Conservation (phyloP, 2,113 vertebrate species). For the Crocuta crocuta region DNA sequence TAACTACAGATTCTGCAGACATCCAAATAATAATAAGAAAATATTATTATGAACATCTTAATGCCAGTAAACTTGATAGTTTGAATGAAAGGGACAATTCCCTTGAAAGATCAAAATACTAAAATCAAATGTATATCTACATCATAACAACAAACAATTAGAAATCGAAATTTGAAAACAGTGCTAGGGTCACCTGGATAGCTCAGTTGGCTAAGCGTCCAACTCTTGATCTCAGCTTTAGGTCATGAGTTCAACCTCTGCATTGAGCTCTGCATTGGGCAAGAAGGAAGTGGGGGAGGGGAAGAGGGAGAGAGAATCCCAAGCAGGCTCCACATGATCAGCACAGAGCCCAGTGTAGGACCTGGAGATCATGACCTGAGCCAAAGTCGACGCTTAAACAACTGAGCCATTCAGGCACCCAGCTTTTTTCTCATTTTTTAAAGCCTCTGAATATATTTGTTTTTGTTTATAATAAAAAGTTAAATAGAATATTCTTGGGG, state of each 20-base stretch:
- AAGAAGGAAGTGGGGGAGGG: too few relatives aligned
- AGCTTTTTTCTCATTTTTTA: slow-evolving; percentile 77
- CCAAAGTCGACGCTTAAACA: too few relatives aligned
- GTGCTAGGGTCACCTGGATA: too few relatives aligned
- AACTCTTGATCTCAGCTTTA: too few relatives aligned
- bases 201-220: too few relatives aligned
- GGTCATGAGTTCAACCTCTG: too few relatives aligned
- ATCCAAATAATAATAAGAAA: background rate
- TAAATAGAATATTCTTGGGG: slow-evolving; percentile 63
- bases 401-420: too few relatives aligned
- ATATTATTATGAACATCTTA: background rate
- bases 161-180: background rate
- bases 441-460: slow-evolving; percentile 76
- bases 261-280: too few relatives aligned
- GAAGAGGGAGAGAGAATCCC: too few relatives aligned
- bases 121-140: background rate
- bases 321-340: too few relatives aligned
- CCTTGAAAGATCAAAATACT: background rate
- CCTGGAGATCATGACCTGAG: too few relatives aligned
- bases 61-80: background rate
- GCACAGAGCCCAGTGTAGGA: too few relatives aligned
- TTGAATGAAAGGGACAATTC: background rate
- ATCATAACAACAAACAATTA: background rate
- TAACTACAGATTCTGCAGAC: background rate
- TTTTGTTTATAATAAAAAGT: slow-evolving; percentile 80